Conservation (phyloP, 2,797 vertebrate species). For the Mergus octosetaceus region DNA sequence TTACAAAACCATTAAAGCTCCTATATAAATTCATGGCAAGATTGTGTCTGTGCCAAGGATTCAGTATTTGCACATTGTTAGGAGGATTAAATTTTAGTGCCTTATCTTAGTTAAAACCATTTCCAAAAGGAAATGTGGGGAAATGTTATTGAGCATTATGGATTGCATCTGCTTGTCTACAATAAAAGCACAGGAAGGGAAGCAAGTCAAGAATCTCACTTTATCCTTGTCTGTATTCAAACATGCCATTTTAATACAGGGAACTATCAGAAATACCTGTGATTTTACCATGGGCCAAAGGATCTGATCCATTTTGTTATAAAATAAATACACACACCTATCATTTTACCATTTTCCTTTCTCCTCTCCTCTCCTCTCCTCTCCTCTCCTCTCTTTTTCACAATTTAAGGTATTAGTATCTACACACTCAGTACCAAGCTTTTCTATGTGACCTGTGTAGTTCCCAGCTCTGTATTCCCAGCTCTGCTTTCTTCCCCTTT, state of each 20-base stretch:
- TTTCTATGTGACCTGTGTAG: background rate
- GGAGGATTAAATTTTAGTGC: slow-evolving; percentile 63
- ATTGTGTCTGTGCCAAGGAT: slow-evolving; percentile 30
- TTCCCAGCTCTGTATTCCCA: background rate
- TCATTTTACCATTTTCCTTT: background rate
- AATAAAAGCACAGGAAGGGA: background rate
- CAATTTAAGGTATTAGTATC: background rate
- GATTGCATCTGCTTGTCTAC: slow-evolving; percentile 34
- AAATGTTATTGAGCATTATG: background rate
- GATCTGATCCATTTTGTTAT: background rate
- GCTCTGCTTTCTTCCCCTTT: background rate
- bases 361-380: no score
- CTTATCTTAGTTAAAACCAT: slow-evolving; percentile 54
- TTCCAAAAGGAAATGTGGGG: background rate
- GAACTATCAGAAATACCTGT: background rate
- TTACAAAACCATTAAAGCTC: slow-evolving; percentile 71
- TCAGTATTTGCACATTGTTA: slow-evolving; percentile 53
- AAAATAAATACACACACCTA: background rate
- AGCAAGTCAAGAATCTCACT: background rate
- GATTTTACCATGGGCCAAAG: background rate
- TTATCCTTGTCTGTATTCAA: background rate
- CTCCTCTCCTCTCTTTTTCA: no score
- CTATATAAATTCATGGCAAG: slow-evolving; percentile 54
- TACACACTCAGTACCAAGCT: background rate
- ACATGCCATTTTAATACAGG: background rate